A percentile compares a stretch with the other conserved stretches of the same genome.
phyloP scores from a whole-genome alignment of 2,113 vertebrate species.

The Erythrocercus mccallii region DNA sequence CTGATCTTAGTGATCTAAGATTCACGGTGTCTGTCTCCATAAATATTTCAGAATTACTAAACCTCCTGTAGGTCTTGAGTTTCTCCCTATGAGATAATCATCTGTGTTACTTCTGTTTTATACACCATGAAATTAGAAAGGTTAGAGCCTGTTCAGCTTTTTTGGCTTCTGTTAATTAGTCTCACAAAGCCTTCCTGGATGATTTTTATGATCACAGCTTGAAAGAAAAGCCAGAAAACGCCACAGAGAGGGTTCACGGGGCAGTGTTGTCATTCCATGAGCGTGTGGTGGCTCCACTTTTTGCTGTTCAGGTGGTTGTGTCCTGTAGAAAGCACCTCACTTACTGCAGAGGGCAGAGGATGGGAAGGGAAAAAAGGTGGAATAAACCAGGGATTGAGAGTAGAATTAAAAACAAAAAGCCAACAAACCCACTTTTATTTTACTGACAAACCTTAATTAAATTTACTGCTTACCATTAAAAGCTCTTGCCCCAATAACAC shows the following conservation, averaged over 20 bases:
- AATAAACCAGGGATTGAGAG: not conserved
- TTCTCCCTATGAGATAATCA: not conserved
- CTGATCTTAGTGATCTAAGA: not conserved
- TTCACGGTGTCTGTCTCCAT: not conserved
- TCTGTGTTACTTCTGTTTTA: not conserved
- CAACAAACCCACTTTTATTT: not conserved
- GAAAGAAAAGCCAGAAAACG: not conserved
- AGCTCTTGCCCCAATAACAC: not conserved
- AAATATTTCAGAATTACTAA: not conserved
- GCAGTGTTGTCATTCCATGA: fast-evolving
- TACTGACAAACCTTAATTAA: not conserved
- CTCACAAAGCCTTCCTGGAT: not conserved
- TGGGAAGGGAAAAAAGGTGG: not conserved
- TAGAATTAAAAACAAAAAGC: not conserved
- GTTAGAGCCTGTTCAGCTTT: not conserved
- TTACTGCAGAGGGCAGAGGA: not conserved
- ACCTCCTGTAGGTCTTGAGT: not conserved
- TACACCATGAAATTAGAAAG: slow-evolving; percentile 32
- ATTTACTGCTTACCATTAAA: not conserved
- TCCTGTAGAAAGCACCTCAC: not conserved
- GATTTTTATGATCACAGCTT: not conserved
- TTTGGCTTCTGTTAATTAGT: not conserved
- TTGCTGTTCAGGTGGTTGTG: not conserved
- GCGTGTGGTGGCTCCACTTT: not conserved
- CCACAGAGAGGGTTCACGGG: not conserved